Evolutionary conservation across 2,797 vertebrate genomes (phyloP).

Genomic region (Meda fulgida): DNA sequence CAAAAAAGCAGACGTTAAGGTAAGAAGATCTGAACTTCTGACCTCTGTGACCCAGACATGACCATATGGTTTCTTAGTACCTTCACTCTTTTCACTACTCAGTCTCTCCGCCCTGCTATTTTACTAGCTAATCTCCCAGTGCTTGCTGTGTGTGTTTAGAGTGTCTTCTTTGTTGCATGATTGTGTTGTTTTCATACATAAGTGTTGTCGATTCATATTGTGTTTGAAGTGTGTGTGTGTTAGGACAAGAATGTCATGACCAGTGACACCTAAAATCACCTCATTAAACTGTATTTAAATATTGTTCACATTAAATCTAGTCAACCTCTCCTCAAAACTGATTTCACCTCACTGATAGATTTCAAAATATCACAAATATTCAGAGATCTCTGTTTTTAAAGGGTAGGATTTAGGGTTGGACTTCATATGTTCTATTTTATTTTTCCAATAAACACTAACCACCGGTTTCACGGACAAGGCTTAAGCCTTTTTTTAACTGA

Average conservation of each 20-base stretch:
- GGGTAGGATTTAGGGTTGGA: not conserved
- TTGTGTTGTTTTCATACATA: not conserved
- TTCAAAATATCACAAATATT: not conserved
- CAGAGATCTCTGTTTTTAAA: not conserved
- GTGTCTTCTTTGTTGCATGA: not conserved
- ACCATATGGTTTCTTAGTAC: slow-evolving; percentile 1
- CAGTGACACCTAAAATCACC: not conserved
- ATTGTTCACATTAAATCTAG: not conserved
- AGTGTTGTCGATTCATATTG: not conserved
- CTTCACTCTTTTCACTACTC: slow-evolving; percentile 39
- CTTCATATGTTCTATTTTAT: not conserved
- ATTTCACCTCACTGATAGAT: not conserved
- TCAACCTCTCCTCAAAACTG: not conserved
- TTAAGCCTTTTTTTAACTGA: no score
- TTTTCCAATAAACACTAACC: not conserved
- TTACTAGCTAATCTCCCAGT: not conserved
- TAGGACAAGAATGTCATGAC: not conserved
- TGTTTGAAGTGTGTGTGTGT: slow-evolving; percentile 9
- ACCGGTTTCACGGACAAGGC: not conserved
- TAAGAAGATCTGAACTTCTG: slow-evolving; percentile 64
- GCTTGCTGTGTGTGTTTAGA: not conserved
- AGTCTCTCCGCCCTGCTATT: not conserved
- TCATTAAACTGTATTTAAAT: not conserved
- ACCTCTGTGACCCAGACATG: slow-evolving; percentile 3
- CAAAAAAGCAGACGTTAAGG: slow-evolving; percentile 86